Base-by-base conservation (phyloP, 2,797 vertebrate species). In the Saxicola maurus region DNA sequence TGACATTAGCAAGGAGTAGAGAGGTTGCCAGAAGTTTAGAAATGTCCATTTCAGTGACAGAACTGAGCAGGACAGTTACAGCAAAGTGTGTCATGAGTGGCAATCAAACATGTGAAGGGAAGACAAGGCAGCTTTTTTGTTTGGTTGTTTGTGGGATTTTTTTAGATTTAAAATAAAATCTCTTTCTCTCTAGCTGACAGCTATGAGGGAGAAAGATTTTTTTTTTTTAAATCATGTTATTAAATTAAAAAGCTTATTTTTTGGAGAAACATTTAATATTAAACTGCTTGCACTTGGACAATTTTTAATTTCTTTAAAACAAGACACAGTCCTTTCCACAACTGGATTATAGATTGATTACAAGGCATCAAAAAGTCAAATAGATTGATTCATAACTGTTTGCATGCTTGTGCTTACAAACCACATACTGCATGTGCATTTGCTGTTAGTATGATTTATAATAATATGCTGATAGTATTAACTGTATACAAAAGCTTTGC, bases 181-280 rank as follows among this genome's bases (percentile, higher is more conserved):
- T 78, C 23, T 56, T 90, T 92, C 35, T 69, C 20, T 90, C 33
- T 87, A 59, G 5, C 33, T 86, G 52, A 30, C 45, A 79, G 60
- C 38, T 89, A 7, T 49, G 33, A 83, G 19, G 16, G 10, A 82
- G 38, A 64, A 86, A 60, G 13, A 25, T 30, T 46, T 33, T 52
- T 60, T 65, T 33, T 35, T 35, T 35, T 17, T 5, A 20, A 87
- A 35, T 28, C 55, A 21, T n/a, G 3, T 83, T 82, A 86, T 83
- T 83, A 78, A 92, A 90, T 92, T 66, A 89, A 64, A 64, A 91
- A 82, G 38, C 59, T 67, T 91, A 42, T 45, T 85, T 94, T 91
- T 86, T 86, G 8, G 31, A 87, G 60, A 67, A 76, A 8, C 28
- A 53, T 72, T 83, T 89, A 59, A 43, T 80, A 77, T 65, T 59